Evolutionary conservation across 1,140 invertebrate species (phyloP).

Genomic region (Varroa destructor): DNA sequence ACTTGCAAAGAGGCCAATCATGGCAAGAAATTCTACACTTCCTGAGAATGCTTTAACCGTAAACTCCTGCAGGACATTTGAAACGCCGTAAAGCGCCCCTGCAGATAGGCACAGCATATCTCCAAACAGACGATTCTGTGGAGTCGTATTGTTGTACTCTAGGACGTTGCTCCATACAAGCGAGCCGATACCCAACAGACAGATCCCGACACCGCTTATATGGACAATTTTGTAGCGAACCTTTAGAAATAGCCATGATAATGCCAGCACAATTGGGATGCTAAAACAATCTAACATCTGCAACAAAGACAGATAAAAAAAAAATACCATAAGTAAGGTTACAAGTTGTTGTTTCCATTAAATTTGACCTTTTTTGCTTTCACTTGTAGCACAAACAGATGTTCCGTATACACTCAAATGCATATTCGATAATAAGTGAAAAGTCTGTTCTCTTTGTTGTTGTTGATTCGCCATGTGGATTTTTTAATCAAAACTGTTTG

Average conservation of each 20-base stretch:
- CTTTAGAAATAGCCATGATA: conserved; percentile 56
- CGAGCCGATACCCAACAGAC: conserved; percentile 64
- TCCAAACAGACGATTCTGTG: conserved; percentile 61
- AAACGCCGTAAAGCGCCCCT: conserved; percentile 62
- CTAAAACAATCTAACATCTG: conserved; percentile 73
- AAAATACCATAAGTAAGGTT: conserved; percentile 4
- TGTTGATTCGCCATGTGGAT: too few relatives aligned
- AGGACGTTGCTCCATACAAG: conserved; percentile 69
- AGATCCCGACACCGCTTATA: conserved; percentile 62
- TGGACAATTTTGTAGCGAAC: conserved; percentile 57
- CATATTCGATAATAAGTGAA: too few relatives aligned
- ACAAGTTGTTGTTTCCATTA: not conserved
- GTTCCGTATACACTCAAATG: too few relatives aligned
- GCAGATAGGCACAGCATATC: conserved; percentile 70
- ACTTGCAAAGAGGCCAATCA: conserved; percentile 67
- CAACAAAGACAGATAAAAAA: conserved; percentile 40
- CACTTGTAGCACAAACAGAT: too few relatives aligned
- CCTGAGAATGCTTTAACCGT: conserved; percentile 59
- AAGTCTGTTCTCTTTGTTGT: too few relatives aligned
- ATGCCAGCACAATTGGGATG: conserved; percentile 61
- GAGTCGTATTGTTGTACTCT: conserved; percentile 46
- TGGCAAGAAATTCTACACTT: conserved; percentile 66
- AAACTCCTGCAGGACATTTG: conserved; percentile 68
- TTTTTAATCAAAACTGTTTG: too few relatives aligned
- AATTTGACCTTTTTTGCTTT: not conserved